Conservation (phyloP, 1,140 invertebrate genomes). For the Heliconius himera region DNA sequence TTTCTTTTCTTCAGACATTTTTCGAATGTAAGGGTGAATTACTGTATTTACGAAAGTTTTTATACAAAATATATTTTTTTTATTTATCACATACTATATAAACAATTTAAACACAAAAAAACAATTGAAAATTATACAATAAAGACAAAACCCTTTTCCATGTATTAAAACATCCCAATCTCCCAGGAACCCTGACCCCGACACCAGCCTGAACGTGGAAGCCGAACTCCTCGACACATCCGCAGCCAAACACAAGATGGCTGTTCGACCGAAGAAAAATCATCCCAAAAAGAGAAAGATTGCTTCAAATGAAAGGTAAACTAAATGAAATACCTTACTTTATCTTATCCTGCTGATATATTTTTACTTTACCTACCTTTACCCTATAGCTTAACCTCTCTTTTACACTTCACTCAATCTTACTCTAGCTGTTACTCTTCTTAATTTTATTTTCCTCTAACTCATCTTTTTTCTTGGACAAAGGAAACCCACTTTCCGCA, state of each 20-base stretch:
- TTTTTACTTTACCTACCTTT: not conserved
- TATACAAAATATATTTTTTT: not conserved
- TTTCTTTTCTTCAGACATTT: too few relatives aligned
- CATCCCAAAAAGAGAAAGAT: constrained; percentile 65
- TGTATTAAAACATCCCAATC: constrained; percentile 49
- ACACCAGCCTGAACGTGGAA: constrained; percentile 84
- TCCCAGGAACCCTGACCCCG: constrained; percentile 82
- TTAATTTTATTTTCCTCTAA: too few relatives aligned
- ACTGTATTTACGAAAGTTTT: not conserved
- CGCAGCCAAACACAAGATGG: constrained; percentile 88
- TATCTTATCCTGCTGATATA: not conserved
- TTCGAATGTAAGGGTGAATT: too few relatives aligned
- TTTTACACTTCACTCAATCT: not conserved
- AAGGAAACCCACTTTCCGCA: too few relatives aligned
- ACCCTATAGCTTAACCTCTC: not conserved
- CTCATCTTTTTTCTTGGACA: too few relatives aligned
- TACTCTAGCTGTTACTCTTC: not conserved
- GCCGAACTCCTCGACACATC: constrained; percentile 87
- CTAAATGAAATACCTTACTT: not conserved
- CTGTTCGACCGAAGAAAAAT: constrained; percentile 87
- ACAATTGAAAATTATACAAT: not conserved
- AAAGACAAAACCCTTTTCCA: constrained; percentile 18
- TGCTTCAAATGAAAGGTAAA: constrained; percentile 46
- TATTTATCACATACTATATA: not conserved
- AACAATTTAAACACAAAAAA: not conserved